These are phyloP conservation scores for Chelonus formosanus DNA, from an alignment of 2,888 invertebrate species.

Conservation along the genomic window DNA sequence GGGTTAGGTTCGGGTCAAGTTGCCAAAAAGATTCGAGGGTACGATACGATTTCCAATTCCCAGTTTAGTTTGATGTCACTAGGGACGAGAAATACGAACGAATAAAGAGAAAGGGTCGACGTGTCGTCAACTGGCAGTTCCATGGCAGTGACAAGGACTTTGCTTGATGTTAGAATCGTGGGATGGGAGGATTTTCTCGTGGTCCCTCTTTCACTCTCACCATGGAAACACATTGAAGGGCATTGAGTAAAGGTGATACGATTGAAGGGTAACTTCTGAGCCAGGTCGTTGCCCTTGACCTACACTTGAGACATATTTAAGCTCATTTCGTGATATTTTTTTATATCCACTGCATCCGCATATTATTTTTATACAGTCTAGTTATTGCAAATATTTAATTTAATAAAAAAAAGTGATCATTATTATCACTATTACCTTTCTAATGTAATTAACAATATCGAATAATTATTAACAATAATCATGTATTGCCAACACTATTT, in stretches of 20 bases:
- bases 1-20: slow-evolving; percentile 22
- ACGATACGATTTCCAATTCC: slow-evolving; percentile 44
- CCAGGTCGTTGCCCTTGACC: slow-evolving; percentile 62
- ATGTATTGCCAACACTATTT: no score
- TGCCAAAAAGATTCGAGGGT: slow-evolving; percentile 36
- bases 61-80: slow-evolving; percentile 27
- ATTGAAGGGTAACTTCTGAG: slow-evolving; percentile 45
- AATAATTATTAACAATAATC: no score
- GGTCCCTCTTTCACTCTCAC: slow-evolving; percentile 27
- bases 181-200: slow-evolving; percentile 31
- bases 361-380: no score
- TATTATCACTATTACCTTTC: no score
- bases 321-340: no score
- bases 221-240: slow-evolving; percentile 46
- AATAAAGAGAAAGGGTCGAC: slow-evolving; percentile 12
- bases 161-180: slow-evolving; percentile 18
- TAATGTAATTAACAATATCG: no score
- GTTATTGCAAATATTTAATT: no score
- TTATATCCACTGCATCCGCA: no score
- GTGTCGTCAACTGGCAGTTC: slow-evolving; percentile 7
- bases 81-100: slow-evolving; percentile 35
- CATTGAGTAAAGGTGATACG: slow-evolving; percentile 30
- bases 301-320: slow-evolving; percentile 44
- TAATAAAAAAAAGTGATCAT: no score
- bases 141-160: slow-evolving; percentile 13